These are phyloP conservation scores for Danio tinwini DNA, from an alignment of 2,797 vertebrate species.

Conservation along the genomic window DNA sequence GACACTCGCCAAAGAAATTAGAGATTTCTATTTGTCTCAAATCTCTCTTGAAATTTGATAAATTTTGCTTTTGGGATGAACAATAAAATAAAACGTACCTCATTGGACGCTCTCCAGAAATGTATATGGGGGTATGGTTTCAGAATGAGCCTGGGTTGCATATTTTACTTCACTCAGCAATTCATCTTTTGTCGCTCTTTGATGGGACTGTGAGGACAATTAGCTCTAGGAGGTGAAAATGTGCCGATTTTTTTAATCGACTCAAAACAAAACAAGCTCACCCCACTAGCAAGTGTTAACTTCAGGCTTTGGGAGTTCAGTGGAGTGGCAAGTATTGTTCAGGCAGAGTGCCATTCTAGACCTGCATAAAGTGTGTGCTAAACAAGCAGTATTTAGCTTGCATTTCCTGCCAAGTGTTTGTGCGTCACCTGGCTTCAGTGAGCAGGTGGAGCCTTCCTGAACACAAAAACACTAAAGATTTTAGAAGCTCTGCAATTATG, in stretches of 20 bases:
- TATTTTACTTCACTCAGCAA: background rate
- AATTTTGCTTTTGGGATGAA: too few species aligned
- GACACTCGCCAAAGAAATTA: too few species aligned
- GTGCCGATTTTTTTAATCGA: conserved; percentile 6
- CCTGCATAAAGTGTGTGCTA: conserved; percentile 9
- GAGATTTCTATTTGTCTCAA: too few species aligned
- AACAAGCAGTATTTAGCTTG: conserved; percentile 1
- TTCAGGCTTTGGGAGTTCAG: conserved; percentile 41
- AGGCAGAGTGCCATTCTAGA: background rate
- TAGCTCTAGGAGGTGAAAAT: conserved; percentile 30
- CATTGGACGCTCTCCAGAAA: too few species aligned
- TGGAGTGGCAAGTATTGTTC: conserved; percentile 46
- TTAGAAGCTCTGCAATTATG: conserved; percentile 31
- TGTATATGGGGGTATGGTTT: too few species aligned
- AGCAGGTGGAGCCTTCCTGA: background rate
- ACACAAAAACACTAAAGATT: conserved; percentile 31
- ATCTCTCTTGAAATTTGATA: too few species aligned
- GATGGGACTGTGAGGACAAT: background rate
- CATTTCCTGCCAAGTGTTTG: conserved; percentile 32
- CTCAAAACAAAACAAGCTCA: conserved; percentile 28
- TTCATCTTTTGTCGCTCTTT: background rate
- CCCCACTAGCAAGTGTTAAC: background rate
- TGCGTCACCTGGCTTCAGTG: conserved; percentile 38
- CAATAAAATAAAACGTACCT: too few species aligned
- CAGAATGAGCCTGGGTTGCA: background rate